Base-by-base conservation (phyloP, 2,888 invertebrate genomes). In the Dasysyrphus tricinctus region DNA sequence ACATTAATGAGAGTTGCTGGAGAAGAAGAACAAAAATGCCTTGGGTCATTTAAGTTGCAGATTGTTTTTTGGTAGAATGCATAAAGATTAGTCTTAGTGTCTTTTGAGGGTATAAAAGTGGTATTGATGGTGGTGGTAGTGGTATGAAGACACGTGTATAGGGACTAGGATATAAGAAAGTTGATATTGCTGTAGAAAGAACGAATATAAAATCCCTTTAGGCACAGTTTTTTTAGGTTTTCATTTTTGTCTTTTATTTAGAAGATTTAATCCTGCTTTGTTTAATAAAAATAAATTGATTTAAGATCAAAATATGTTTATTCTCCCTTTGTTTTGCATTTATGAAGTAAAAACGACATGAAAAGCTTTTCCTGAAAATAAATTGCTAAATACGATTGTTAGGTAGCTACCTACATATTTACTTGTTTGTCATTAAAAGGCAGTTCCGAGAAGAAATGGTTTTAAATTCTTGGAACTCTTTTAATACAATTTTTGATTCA, bases 11-110 rank as follows among this genome's bases (percentile, higher is more conserved):
- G 8, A 8, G n/a, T 32, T 34, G 56, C 56, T n/a, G n/a, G n/a
- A 56, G 56, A 16, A 34, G 51, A 51, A 51, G 19, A 51, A 44
- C 32, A 56, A 56, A 34, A 56, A 34, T 34, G 56, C 56, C 56
- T n/a, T 9, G 1, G 56, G 56, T 56, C 56, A 34, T 56, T 34
- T 56, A 56, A 11, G 56, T 32, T 56, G 34, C 16, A 56, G 56
- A 56, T 56, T 56, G 56, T 56, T 56, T 34, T 56, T 56, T 29
- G 56, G 56, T 56, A 16, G 9, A 32, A 56, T 56, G 8, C 32
- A 2, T n/a, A 12, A 16, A 9, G 56, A 56, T 56, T 56, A 56
- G 32, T n/a, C n/a, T 56, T 32, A 56, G 9, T 5, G n/a, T 8
- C 9, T 32, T 56, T 56, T 34, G 11, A n/a, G 32, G 9, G 9